Evolutionary conservation across 1,140 invertebrate species (phyloP), one percentile per base, ranked within the genome.

Genomic region (Orius insidiosus): DNA sequence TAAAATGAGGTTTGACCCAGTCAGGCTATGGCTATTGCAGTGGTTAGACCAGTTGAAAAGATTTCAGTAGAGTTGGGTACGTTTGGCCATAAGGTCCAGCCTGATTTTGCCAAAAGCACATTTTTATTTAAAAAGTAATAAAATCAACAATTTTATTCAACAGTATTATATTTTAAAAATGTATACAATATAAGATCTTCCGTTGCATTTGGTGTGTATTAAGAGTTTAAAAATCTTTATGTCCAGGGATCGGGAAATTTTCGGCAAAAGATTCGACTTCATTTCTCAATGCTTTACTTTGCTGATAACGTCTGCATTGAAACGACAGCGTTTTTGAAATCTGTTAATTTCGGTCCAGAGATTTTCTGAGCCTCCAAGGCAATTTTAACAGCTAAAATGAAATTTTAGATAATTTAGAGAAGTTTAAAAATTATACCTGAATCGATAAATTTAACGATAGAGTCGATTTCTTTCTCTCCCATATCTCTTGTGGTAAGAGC

Each of bases 401-500:
- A 4, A n/a, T n/a, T n/a, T n/a, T n/a, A n/a, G n/a, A n/a, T n/a
- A n/a, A n/a, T n/a, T n/a, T n/a, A n/a, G n/a, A n/a, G n/a, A n/a
- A n/a, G n/a, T n/a, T n/a, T n/a, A 15, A 11, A 11, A 18, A 40
- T 13, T n/a, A n/a, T n/a, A 61, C 77, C 89, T 63, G 68, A 63
- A 65, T 97, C 74, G 53, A 98, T 93, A 53, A 84, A 96, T 31
- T 80, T 68, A 0, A 81, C 88, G 14, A 98, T 89, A 61, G 68
- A 63, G 44, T 80, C 75, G 38, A 98, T 86, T 54, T 98, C 85
- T 13, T 70, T n/a, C 64, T 93, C 89, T 53, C 76, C 73, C 0
- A 98, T 65, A 14, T 87, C 87, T 54, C 95, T 68, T 4, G 94
- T 97, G 5, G 94, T 98, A 3, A 98, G 63, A 0, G 94, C 93